Evolutionary conservation across 2,888 invertebrate species (phyloP), one percentile per base, ranked within the genome.

Genomic region (Tachystola acroxantha): DNA sequence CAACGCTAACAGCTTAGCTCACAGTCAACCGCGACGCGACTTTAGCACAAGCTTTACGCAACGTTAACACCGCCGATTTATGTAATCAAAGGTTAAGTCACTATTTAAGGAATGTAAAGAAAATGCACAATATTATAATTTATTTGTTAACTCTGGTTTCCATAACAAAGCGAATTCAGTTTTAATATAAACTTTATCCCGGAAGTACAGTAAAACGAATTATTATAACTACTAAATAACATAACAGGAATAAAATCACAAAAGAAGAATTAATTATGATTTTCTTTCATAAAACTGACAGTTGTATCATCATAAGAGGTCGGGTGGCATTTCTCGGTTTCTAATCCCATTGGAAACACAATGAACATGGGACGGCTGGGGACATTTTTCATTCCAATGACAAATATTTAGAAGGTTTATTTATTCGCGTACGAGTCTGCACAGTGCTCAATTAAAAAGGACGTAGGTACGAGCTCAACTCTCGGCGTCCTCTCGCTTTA

Each of bases 381-480:
- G 57, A 74, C 77, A 82, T 85, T 81, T 80, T 82, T 84, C 84
- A 85, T 80, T 74, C 73, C 61, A 71, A 80, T 70, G 80, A 78
- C 82, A 84, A 85, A 85, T 84, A 82, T 85, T 85, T 80, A 75
- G 84, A 85, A 84, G 80, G 81, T 16, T 72, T 82, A 81, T 85
- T 82, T 80, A 74, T 78, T 67, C 69, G 68, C 66, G 74, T 72
- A 69, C 64, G 69, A 69, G 64, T 71, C 63, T 61, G 64, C 66
- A 66, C 57, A 61, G 60, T 49, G 62, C 62, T 72, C 79, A 74
- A 82, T 84, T 76, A 78, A 69, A n/a, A 61, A 71, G 70, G 73
- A 70, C 56, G 49, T 47, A 70, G 55, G 49, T 47, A 62, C 60
- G 64, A 67, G 64, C 57, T 59, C 53, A 50, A 64, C 50, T 62